Base-by-base conservation (phyloP, 2,797 vertebrate species). In the Phylloscopus collybita region DNA sequence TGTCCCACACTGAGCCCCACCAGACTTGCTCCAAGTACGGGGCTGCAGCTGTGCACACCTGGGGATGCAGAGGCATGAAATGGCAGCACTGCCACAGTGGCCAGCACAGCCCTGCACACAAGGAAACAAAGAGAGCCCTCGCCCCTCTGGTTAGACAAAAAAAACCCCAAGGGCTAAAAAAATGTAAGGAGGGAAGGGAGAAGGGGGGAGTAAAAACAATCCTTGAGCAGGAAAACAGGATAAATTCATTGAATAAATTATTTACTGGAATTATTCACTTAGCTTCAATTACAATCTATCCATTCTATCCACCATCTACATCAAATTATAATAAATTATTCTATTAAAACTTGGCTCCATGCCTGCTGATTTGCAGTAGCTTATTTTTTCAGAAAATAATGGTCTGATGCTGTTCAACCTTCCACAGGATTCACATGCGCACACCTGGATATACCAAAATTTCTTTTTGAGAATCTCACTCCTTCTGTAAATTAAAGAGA, bases 231-330 rank as follows among this genome's bases (percentile, higher is more conserved):
- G 89, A 92, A 96, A 95, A 6, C 74, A 93, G 90, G 86, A 84
- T 94, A 93, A 94, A 96, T 96, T 94, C 83, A 94, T 80, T 93
- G 86, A 95, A 93, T 92, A 95, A 95, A 96, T 96, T 95, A 96
- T 95, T 97, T 96, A 96, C 95, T 95, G 88, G 91, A 90, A 95
- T 96, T 96, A 95, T 92, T 97, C 91, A 95, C 86, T 96, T 96
- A 95, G 78, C 71, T 88, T 96, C 92, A 93, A 94, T 96, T 96
- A 96, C 90, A 96, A 57, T 80, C 88, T 92, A 80, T 73, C 94
- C 91, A 85, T 96, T 95, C 95, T 96, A 95, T 80, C 93, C 83
- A 93, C 88, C 74, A 74, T 90, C 86, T 92, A 93, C 80, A 93
- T 87, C 89, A 94, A 93, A 92, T 93, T 93, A 93, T 87, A 95